Base-by-base conservation (phyloP, 2,113 vertebrate genomes). In the Porphyrio hochstetteri region DNA sequence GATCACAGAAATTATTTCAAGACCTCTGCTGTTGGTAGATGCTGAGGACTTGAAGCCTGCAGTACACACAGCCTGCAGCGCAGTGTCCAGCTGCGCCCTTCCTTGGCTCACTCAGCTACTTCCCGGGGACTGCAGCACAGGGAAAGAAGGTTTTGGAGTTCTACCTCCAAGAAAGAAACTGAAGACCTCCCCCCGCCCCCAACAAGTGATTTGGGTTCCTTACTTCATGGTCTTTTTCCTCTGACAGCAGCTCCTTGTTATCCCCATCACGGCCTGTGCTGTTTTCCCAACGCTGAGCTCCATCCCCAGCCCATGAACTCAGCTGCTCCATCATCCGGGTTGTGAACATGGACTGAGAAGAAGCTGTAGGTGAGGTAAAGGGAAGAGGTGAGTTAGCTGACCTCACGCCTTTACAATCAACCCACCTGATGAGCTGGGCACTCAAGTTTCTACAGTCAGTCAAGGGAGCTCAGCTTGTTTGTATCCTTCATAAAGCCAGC, bases 361-460 rank as follows among this genome's bases (percentile, higher is more conserved):
- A 64, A 36, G 91, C 97, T 98, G 91, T 44, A 38, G 44, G 18
- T 61, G 27, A 38, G 78, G 63, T 77, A 56, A 74, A 48, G 10
- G 18, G 11, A 68, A 40, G 17, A 25, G 33, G 3, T 42, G 11
- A 52, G 38, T 40, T 59, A 48, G 38, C 2, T 72, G 33, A 77
- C 16, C 23, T 90, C 23, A 8, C 2, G 11, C 9, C 20, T 82
- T 78, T 38, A 33, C 35, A 48, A 27, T 31, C 25, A 84, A 24
- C 11, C 3, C 36, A 33, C 20, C 13, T 19, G 44, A 59, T 3
- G 8, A 56, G 25, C 36, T 11, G 76, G 24, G 8, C 16, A 44
- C 38, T 72, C 14, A 17, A 64, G 5, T 2, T 1, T 8, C 33
- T 81, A 31, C 57, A 40, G 20, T 52, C 14, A 35, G 52, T 68